phyloP scores from a whole-genome alignment of 2,797 vertebrate genomes.

The Onychomys torridus region DNA sequence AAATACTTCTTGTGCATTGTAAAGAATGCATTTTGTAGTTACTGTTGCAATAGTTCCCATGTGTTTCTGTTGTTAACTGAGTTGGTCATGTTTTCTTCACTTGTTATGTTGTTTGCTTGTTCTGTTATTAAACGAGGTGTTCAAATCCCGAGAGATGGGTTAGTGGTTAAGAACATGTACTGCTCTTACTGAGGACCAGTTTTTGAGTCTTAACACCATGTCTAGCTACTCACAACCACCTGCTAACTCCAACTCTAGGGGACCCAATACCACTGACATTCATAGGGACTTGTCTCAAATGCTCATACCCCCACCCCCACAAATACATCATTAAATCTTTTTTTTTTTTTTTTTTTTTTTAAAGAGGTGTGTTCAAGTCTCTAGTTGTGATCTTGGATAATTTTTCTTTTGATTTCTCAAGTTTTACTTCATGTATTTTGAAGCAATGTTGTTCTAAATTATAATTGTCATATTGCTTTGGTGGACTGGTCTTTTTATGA shows the following conservation, averaged over 20 bases:
- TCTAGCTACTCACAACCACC: not conserved
- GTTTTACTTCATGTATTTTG: constrained; percentile 14
- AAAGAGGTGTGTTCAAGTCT: not conserved
- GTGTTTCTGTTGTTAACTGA: not conserved
- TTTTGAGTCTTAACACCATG: not conserved
- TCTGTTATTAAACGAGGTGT: not conserved
- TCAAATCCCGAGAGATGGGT: not conserved
- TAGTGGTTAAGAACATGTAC: not conserved
- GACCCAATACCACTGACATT: not conserved
- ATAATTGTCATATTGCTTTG: not conserved
- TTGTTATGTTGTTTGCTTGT: not conserved
- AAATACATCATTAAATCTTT: not conserved
- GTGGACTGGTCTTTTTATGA: not conserved
- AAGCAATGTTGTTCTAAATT: constrained; percentile 1
- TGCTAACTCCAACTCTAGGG: not conserved
- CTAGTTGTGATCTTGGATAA: not conserved
- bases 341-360: no score
- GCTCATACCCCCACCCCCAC: not conserved
- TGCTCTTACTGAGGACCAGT: not conserved
- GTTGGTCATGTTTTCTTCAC: not conserved
- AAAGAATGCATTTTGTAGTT: not conserved
- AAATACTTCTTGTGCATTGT: not conserved
- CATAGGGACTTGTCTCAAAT: not conserved
- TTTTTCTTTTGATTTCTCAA: not conserved
- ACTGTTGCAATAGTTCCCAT: rapidly evolving